Evolutionary conservation across 2,797 vertebrate species (phyloP).

Genomic region (Leucoraja ocellata): DNA sequence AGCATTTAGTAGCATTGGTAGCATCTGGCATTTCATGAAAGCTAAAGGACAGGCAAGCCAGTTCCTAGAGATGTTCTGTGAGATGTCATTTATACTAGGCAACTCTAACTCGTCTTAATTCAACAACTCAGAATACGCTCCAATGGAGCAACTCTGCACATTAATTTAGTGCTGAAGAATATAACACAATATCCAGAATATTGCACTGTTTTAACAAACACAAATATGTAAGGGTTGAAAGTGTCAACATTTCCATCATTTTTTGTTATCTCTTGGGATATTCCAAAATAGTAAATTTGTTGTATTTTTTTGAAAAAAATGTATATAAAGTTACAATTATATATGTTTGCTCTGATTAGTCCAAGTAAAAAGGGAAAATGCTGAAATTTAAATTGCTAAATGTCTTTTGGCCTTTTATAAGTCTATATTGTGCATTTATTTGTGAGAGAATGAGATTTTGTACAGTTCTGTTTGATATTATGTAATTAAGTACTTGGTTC

Average conservation of each 20-base stretch:
- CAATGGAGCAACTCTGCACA: background rate
- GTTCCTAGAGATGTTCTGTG: background rate
- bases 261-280: background rate
- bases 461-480: background rate
- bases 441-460: conserved; percentile 5
- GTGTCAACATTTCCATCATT: background rate
- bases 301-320: background rate
- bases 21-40: background rate
- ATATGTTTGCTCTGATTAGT: background rate
- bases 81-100: background rate
- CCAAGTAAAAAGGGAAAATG: background rate
- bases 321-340: background rate
- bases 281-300: background rate
- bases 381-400: background rate
- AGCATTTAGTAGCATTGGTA: background rate
- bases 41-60: background rate
- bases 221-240: background rate
- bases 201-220: background rate
- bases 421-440: background rate
- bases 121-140: background rate
- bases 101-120: background rate
- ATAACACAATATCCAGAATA: background rate
- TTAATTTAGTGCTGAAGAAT: background rate
- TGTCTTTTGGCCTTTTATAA: conserved; percentile 33
- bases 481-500: background rate